Evolutionary conservation across 2,888 invertebrate genomes (phyloP).

Genomic region (Eutolmus rufibarbis): DNA sequence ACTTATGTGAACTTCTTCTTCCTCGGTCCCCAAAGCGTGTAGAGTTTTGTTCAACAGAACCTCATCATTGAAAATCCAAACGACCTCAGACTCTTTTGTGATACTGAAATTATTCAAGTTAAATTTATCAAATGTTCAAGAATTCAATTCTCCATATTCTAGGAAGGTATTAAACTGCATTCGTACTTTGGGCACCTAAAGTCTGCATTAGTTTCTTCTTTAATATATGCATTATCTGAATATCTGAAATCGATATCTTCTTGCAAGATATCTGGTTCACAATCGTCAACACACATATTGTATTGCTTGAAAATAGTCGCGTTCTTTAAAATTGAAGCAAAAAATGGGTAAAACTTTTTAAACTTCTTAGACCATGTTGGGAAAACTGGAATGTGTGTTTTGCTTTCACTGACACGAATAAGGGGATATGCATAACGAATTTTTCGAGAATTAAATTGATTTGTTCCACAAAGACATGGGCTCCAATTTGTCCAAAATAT

Average conservation of each 20-base stretch:
- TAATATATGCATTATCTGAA: conserved; percentile 27
- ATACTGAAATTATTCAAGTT: neutral
- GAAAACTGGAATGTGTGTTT: conserved; percentile 8
- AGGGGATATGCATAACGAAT: conserved; percentile 36
- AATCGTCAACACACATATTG: conserved; percentile 37
- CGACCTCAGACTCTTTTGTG: conserved; percentile 31
- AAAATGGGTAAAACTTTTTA: conserved; percentile 25
- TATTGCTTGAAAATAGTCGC: conserved; percentile 37
- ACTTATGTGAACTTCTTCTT: conserved; percentile 25
- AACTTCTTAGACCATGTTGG: conserved; percentile 33
- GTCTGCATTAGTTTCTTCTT: conserved; percentile 13
- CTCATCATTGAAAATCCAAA: conserved; percentile 40
- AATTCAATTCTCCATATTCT: no score
- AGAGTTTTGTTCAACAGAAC: neutral
- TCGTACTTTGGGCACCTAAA: conserved; percentile 39
- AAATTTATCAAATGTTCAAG: neutral
- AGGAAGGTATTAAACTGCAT: neutral
- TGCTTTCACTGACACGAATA: conserved; percentile 28
- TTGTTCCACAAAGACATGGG: conserved; percentile 37
- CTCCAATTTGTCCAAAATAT: conserved; percentile 35
- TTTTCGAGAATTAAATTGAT: conserved; percentile 26
- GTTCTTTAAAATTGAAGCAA: conserved; percentile 1
- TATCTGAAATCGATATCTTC: conserved; percentile 39
- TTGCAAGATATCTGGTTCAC: conserved; percentile 33
- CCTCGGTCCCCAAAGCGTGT: conserved; percentile 33